A percentile compares a stretch with the other conserved stretches of the same genome.
Evolutionary conservation across 53 echinoderm and acorn worm genomes (phyloP).

Genomic region (Mesocentrotus franciscanus): DNA sequence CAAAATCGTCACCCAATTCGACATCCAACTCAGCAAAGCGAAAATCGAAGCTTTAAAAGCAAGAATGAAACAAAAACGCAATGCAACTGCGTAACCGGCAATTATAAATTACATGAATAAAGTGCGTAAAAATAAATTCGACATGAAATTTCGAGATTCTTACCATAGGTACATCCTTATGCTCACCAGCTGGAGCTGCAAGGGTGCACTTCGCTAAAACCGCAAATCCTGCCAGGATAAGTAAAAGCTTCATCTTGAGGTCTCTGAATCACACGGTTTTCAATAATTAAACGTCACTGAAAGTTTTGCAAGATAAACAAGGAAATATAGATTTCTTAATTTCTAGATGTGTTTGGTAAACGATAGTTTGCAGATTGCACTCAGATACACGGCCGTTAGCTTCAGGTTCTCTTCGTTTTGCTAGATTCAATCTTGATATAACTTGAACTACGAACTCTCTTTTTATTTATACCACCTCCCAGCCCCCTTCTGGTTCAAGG

Average conservation of each 20-base stretch:
- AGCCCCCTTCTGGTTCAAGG: neutral
- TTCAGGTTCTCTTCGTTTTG: neutral
- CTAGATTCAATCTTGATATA: neutral
- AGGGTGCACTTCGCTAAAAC: neutral
- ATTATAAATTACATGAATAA: neutral
- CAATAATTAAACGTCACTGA: neutral
- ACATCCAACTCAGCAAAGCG: neutral
- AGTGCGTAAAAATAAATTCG: neutral
- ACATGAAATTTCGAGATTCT: neutral
- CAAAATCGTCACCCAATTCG: neutral
- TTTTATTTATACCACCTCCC: neutral
- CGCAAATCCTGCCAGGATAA: neutral
- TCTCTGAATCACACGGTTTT: neutral
- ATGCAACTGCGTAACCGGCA: too few relatives aligned
- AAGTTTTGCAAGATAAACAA: neutral
- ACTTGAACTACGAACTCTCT: neutral
- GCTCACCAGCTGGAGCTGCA: neutral
- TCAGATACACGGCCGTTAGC: too few relatives aligned
- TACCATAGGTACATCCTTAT: slow-evolving; percentile 30
- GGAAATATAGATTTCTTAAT: neutral
- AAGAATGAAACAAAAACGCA: neutral
- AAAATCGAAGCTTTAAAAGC: neutral
- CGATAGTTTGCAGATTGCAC: too few relatives aligned
- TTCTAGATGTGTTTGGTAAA: neutral
- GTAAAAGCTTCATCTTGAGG: neutral